Evolutionary conservation across 2,797 vertebrate species (phyloP), one percentile per base, ranked within the genome.

Genomic region (Oreortyx pictus): DNA sequence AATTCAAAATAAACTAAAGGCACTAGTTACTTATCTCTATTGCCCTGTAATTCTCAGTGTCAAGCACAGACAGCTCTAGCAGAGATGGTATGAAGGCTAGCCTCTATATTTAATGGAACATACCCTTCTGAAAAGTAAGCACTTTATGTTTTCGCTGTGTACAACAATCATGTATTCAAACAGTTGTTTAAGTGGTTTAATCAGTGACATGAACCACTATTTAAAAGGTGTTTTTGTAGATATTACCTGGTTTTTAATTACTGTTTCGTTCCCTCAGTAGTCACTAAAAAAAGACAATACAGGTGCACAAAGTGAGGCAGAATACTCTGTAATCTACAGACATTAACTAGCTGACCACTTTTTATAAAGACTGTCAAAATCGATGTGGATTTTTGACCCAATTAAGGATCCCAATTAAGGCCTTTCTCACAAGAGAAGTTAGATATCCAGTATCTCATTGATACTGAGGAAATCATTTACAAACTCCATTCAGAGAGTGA

Each of bases 141-240:
- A 50, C 78, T 46, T 39, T 23, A 3, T 54, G 29, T 83, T 91
- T 91, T 78, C 66, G 39, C 37, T 31, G 14, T 39, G 35, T 71
- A 43, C 31, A 72, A 39, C 62, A 41, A 60, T 35, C 59, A 62
- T 59, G 43, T 35, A 56, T 81, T 89, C 86, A n/a, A 66, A 85
- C 8, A 13, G 15, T 66, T 87, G 18, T 80, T 94, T 82, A 61
- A 35, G 6, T 52, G 49, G 27, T 66, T 90, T 83, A 72, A 85
- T 73, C 33, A 62, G 43, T 50, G 67, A 60, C 88, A 70, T 24
- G 83, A 86, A 37, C 31, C 56, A 9, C 6, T 71, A 82, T 54
- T 66, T 12, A 59, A 90, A 73, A 88, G 20, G 12, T 17, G 35
- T 91, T 92, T 93, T 79, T 77, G 20, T 91, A 79, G 60, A 57